Conservation (phyloP, 2,113 vertebrate genomes). For the Geothlypis trichas region DNA sequence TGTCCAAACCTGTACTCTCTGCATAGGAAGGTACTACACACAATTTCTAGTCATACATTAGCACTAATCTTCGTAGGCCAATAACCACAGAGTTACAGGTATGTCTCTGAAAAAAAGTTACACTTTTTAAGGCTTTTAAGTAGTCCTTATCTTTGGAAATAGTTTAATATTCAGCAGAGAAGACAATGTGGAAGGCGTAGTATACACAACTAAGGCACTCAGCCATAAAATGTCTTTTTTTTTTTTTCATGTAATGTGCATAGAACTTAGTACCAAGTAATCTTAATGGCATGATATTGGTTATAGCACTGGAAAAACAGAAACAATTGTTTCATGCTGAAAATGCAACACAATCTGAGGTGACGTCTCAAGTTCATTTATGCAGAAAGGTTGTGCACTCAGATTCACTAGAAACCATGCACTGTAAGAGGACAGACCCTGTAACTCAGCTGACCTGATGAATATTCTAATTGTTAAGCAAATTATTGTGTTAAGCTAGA, state of each 20-base stretch:
- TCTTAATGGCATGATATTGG: slow-evolving; percentile 27
- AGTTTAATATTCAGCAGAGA: background rate
- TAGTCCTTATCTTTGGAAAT: background rate
- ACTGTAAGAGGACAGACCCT: background rate
- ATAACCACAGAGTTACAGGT: background rate
- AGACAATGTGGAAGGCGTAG: background rate
- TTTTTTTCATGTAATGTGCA: slow-evolving; percentile 28
- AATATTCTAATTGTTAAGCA: background rate
- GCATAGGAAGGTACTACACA: background rate
- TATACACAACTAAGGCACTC: background rate
- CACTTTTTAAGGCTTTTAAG: background rate
- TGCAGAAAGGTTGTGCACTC: background rate
- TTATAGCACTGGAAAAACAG: slow-evolving; percentile 28
- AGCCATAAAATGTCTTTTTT: background rate
- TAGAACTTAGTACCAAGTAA: slow-evolving; percentile 9
- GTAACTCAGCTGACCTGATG: background rate
- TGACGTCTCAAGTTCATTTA: background rate
- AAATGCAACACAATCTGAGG: background rate
- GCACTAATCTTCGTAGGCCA: background rate
- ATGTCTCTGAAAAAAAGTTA: background rate
- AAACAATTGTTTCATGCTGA: background rate
- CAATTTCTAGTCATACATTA: background rate
- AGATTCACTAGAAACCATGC: background rate
- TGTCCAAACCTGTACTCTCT: background rate
- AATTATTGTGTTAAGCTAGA: background rate